These are phyloP conservation scores for Apeira syringaria DNA, from an alignment of 2,888 invertebrate species.

Conservation along the genomic window DNA sequence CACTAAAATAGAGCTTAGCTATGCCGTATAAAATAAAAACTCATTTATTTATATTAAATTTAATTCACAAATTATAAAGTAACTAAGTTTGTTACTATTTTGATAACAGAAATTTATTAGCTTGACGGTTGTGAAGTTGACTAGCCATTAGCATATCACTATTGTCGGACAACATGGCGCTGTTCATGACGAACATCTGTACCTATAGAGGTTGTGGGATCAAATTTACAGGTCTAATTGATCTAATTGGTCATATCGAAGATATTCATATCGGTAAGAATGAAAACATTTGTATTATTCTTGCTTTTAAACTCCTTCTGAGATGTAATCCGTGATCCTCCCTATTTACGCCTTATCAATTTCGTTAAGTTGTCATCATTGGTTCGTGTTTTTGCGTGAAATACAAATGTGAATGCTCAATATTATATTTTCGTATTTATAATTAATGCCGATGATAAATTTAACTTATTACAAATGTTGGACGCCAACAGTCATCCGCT, in stretches of 20 bases:
- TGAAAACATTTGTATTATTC: conserved; percentile 35
- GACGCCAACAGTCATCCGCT: conserved; percentile 20
- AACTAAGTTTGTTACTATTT: background rate
- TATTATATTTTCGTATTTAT: conserved; percentile 13
- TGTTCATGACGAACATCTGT: conserved; percentile 95
- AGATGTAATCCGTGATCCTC: conserved; percentile 54
- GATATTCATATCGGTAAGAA: conserved; percentile 93
- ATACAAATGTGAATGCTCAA: conserved; percentile 36
- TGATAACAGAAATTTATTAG: conserved; percentile 12
- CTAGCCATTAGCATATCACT: conserved; percentile 56
- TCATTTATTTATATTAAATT: background rate
- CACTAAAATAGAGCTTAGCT: no score
- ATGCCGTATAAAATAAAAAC: background rate
- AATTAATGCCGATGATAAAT: conserved; percentile 17
- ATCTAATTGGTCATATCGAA: conserved; percentile 94
- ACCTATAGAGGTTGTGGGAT: conserved; percentile 94
- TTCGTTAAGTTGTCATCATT: conserved; percentile 72
- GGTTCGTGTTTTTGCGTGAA: conserved; percentile 53
- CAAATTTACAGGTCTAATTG: conserved; percentile 91
- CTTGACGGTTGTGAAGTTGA: conserved; percentile 52
- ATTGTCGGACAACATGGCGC: conserved; percentile 89
- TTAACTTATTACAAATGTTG: conserved; percentile 22
- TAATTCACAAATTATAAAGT: no score
- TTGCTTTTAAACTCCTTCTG: conserved; percentile 32
- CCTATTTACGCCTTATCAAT: conserved; percentile 74